Percentiles rank a stretch among this genome's conserved stretches.
These are phyloP conservation scores for Plutella xylostella DNA, from an alignment of 2,888 invertebrate species.

Conservation along the genomic window DNA sequence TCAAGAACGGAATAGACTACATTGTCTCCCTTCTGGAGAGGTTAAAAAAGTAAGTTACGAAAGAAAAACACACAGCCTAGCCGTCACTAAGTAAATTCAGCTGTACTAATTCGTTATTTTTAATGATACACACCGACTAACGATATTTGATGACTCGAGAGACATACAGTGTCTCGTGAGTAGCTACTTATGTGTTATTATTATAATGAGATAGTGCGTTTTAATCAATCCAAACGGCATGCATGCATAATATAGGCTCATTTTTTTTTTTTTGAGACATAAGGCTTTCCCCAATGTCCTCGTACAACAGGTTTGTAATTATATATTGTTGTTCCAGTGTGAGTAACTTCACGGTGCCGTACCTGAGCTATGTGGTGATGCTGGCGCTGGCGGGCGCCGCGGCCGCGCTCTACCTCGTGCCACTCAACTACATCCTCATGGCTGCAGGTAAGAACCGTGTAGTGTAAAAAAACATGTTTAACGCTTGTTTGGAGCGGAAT, in stretches of 20 bases:
- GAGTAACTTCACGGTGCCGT: slow-evolving; percentile 53
- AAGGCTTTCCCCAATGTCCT: no score
- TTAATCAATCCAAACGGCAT: no score
- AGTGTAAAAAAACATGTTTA: no score
- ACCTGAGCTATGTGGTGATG: slow-evolving; percentile 51
- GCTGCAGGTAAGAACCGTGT: slow-evolving; percentile 44
- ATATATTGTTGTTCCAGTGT: slow-evolving; percentile 38
- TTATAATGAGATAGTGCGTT: no score
- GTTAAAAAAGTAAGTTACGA: slow-evolving; percentile 48
- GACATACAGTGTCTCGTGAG: no score
- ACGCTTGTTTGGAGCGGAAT: no score
- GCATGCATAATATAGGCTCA: no score
- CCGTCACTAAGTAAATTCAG: neutral
- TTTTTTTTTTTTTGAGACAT: no score
- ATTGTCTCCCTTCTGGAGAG: slow-evolving; percentile 53
- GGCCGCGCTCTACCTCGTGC: slow-evolving; percentile 43
- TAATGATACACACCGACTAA: no score
- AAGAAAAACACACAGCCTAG: no score
- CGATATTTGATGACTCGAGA: no score
- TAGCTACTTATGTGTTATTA: no score
- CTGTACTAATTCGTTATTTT: neutral
- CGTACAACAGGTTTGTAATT: neutral
- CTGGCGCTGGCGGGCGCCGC: slow-evolving; percentile 33
- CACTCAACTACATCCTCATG: slow-evolving; percentile 55
- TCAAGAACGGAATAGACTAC: slow-evolving; percentile 57